phyloP scores from a whole-genome alignment of 1,140 invertebrate species.

The Tribolium castaneum region DNA sequence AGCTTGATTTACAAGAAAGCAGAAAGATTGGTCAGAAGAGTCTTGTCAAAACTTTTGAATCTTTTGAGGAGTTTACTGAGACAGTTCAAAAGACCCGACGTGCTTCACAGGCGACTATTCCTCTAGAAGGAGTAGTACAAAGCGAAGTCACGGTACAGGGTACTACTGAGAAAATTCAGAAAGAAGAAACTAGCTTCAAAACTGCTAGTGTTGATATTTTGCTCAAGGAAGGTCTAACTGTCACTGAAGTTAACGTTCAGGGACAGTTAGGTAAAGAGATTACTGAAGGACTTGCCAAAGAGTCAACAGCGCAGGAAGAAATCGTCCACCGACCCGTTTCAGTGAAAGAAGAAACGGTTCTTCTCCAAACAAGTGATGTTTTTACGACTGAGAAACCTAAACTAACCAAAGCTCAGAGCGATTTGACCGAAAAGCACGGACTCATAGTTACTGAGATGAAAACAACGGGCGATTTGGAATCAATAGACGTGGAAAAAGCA shows the following conservation, averaged over 20 bases:
- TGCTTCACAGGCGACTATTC: constrained; percentile 60
- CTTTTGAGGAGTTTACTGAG: constrained; percentile 37
- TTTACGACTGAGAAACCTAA: constrained; percentile 59
- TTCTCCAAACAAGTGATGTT: constrained; percentile 55
- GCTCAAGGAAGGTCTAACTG: constrained; percentile 64
- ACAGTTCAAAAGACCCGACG: constrained; percentile 57
- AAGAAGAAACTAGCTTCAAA: constrained; percentile 58
- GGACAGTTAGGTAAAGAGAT: constrained; percentile 66
- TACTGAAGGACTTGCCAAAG: constrained; percentile 61
- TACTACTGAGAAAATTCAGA: constrained; percentile 47
- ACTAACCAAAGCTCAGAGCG: constrained; percentile 62
- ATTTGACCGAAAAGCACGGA: constrained; percentile 65
- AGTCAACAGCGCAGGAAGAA: constrained; percentile 61
- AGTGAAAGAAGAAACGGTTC: constrained; percentile 58
- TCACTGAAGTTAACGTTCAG: constrained; percentile 65
- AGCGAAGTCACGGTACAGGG: constrained; percentile 65
- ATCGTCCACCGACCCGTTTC: constrained; percentile 60
- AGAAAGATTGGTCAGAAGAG: constrained; percentile 46
- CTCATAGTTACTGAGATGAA: constrained; percentile 67
- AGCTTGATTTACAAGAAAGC: constrained; percentile 60
- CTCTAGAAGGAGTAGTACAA: constrained; percentile 65
- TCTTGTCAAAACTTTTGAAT: constrained; percentile 40
- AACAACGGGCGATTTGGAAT: constrained; percentile 64
- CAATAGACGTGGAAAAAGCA: constrained; percentile 54
- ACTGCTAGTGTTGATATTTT: constrained; percentile 64